phyloP scores from a whole-genome alignment of 2,888 invertebrate genomes.

The Epistrophella euchroma region DNA sequence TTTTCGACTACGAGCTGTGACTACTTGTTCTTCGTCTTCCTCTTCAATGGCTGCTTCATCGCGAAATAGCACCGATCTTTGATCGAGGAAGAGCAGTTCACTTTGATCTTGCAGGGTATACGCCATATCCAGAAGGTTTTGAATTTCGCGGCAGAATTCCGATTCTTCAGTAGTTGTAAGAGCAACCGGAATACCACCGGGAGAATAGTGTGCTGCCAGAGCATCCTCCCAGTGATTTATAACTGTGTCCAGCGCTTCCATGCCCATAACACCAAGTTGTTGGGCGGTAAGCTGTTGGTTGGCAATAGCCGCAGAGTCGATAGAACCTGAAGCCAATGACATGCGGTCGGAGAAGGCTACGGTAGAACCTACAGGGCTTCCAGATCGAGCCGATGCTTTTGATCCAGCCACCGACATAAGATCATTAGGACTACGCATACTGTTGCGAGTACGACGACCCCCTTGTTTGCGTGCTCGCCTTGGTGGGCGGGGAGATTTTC shows the following conservation, averaged over 20 bases:
- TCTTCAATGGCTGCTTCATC: slow-evolving; percentile 88
- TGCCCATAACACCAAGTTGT: slow-evolving; percentile 95
- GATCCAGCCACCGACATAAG: slow-evolving; percentile 88
- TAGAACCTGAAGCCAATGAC: slow-evolving; percentile 89
- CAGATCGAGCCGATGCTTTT: slow-evolving; percentile 86
- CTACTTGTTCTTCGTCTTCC: slow-evolving; percentile 79
- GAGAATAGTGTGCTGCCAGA: slow-evolving; percentile 89
- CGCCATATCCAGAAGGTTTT: slow-evolving; percentile 92
- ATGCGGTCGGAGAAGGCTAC: slow-evolving; percentile 87
- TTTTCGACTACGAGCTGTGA: slow-evolving; percentile 78
- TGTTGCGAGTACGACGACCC: slow-evolving; percentile 85
- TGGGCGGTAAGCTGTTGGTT: slow-evolving; percentile 90
- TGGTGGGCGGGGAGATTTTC: slow-evolving; percentile 87
- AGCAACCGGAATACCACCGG: slow-evolving; percentile 85
- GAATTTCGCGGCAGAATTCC: slow-evolving; percentile 92
- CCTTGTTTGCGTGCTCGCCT: slow-evolving; percentile 85
- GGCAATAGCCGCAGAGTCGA: slow-evolving; percentile 84
- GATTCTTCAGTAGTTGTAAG: slow-evolving; percentile 93
- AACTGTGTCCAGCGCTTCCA: slow-evolving; percentile 96
- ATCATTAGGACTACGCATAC: slow-evolving; percentile 89
- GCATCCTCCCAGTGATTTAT: slow-evolving; percentile 98
- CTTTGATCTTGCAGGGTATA: slow-evolving; percentile 94
- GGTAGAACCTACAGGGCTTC: slow-evolving; percentile 86
- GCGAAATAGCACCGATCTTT: slow-evolving; percentile 93
- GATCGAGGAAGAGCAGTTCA: slow-evolving; percentile 93